A percentile compares a stretch with the other conserved stretches of the same genome.
Conservation (phyloP, 2,797 vertebrate species). For the Amphiprion clarkii region DNA sequence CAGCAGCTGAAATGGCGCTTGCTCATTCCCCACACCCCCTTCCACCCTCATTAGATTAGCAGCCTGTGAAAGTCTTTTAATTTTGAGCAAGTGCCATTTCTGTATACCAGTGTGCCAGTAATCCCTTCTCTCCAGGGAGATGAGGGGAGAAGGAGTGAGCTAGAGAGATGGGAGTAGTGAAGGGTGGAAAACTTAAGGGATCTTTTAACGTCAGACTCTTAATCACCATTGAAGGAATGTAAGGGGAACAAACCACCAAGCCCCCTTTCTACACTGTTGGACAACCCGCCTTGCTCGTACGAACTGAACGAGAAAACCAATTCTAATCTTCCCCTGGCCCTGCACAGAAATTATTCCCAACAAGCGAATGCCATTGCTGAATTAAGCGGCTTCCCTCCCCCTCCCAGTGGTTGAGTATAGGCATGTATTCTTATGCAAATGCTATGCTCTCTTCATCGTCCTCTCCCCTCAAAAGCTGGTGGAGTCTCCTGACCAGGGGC, state of each 20-base stretch:
- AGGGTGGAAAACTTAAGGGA: conserved; percentile 76
- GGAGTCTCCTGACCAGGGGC: conserved; percentile 73
- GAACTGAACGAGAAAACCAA: conserved; percentile 67
- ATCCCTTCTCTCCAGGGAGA: conserved; percentile 79
- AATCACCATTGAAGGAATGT: conserved; percentile 74
- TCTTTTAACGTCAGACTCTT: conserved; percentile 78
- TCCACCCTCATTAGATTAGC: conserved; percentile 83
- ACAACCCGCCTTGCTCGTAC: conserved; percentile 50
- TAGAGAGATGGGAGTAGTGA: conserved; percentile 65
- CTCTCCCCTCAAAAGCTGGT: conserved; percentile 51
- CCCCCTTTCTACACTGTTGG: conserved; percentile 46
- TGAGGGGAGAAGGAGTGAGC: conserved; percentile 63
- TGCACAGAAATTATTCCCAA: conserved; percentile 73
- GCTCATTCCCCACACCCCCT: conserved; percentile 32
- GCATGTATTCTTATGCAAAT: conserved; percentile 84
- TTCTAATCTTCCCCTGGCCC: conserved; percentile 73
- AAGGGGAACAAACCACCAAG: conserved; percentile 59
- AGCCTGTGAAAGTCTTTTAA: conserved; percentile 85
- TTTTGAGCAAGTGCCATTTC: conserved; percentile 84
- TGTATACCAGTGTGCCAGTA: conserved; percentile 80
- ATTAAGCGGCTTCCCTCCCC: conserved; percentile 64
- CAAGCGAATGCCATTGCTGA: conserved; percentile 64
- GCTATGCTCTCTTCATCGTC: conserved; percentile 34
- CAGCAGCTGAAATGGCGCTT: conserved; percentile 60
- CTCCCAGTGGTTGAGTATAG: conserved; percentile 58